Percentiles rank a stretch among this genome's conserved stretches.
phyloP scores from a whole-genome alignment of 2,888 invertebrate species.

The Frankliniella intonsa region DNA sequence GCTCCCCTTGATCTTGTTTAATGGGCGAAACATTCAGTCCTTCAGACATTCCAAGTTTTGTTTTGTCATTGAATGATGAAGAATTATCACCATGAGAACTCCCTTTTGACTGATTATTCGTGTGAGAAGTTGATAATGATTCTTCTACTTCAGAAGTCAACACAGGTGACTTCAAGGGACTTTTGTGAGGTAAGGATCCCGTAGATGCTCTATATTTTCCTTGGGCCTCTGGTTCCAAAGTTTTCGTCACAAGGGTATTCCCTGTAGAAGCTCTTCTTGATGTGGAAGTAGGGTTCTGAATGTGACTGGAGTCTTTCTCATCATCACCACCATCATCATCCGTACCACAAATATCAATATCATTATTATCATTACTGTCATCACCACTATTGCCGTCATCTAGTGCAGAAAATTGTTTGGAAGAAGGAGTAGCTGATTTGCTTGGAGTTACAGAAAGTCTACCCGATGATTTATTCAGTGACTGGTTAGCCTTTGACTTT shows the following conservation, averaged over 20 bases:
- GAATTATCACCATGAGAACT: background rate
- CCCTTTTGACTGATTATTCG: background rate
- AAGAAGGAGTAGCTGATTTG: background rate
- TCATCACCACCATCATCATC: background rate
- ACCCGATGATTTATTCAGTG: background rate
- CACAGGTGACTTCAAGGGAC: background rate
- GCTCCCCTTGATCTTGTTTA: background rate
- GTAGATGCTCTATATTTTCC: background rate
- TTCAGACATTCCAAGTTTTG: background rate
- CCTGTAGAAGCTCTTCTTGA: background rate
- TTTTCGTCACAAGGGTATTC: background rate
- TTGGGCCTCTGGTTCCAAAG: background rate
- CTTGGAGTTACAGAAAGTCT: background rate
- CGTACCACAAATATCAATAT: background rate
- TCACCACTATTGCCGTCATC: background rate
- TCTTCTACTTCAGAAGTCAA: background rate
- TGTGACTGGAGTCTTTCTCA: background rate
- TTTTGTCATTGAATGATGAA: background rate
- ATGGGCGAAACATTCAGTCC: background rate
- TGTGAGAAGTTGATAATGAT: background rate
- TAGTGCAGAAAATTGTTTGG: background rate
- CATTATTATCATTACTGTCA: background rate
- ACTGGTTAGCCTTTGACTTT: too few relatives aligned
- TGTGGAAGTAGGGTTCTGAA: background rate
- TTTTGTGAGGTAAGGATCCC: background rate